phyloP scores from a whole-genome alignment of 2,888 invertebrate genomes.

The Silvanus unidentatus region DNA sequence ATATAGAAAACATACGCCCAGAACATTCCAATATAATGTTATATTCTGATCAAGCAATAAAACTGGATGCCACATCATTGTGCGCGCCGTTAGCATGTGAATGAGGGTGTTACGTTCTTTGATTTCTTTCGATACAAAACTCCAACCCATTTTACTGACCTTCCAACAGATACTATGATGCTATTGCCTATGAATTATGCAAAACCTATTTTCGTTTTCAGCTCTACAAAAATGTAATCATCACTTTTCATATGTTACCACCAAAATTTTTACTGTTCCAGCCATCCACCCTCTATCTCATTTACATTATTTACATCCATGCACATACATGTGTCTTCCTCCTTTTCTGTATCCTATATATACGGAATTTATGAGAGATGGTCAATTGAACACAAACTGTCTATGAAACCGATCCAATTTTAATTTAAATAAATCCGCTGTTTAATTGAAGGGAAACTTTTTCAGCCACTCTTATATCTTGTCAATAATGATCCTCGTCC shows the following conservation, averaged over 20 bases:
- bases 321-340: no score
- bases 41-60: constrained; percentile 48
- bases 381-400: no score
- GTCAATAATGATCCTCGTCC: no score
- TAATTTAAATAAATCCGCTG: no score
- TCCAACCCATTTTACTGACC: constrained; percentile 35
- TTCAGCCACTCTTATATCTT: no score
- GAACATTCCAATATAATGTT: constrained; percentile 34
- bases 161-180: constrained; percentile 32
- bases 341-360: no score
- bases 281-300: neutral
- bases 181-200: constrained; percentile 37
- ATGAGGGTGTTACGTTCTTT: constrained; percentile 42
- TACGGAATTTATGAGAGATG: no score
- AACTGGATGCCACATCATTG: constrained; percentile 45
- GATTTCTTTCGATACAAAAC: constrained; percentile 38
- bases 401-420: no score
- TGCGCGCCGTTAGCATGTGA: constrained; percentile 41
- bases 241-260: constrained; percentile 20
- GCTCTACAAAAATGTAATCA: constrained; percentile 21
- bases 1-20: constrained; percentile 39
- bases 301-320: constrained; percentile 10
- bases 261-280: constrained; percentile 4
- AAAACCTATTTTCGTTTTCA: constrained; percentile 30
- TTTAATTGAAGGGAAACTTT: no score